phyloP scores from a whole-genome alignment of 1,140 invertebrate genomes.

The Apocrypta bakeri region DNA sequence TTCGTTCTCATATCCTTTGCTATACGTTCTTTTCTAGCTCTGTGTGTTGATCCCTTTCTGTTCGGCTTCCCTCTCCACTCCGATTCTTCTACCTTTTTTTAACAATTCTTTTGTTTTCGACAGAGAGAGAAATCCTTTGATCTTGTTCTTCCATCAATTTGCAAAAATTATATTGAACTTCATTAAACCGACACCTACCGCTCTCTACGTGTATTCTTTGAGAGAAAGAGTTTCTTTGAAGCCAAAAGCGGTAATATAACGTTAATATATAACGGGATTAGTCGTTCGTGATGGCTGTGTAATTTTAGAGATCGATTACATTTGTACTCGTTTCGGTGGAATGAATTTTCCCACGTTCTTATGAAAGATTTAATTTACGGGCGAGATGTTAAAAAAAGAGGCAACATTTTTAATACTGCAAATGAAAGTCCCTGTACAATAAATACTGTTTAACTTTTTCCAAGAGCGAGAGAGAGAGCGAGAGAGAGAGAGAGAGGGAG shows the following conservation, averaged over 20 bases:
- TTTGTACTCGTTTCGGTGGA: neutral
- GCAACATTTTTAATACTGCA: conserved; percentile 42
- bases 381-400: neutral
- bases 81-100: neutral
- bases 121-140: conserved; percentile 22
- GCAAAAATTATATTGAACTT: conserved; percentile 41
- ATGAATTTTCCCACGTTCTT: conserved; percentile 1
- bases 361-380: neutral
- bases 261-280: conserved; percentile 7
- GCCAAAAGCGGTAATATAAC: neutral
- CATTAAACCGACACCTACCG: neutral
- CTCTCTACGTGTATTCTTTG: neutral
- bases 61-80: neutral
- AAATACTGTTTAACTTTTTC: conserved; percentile 19
- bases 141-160: conserved; percentile 43
- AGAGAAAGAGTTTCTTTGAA: conserved; percentile 15
- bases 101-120: neutral
- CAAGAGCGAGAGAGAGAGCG: conserved; percentile 16
- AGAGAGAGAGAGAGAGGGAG: neutral
- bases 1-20: conserved; percentile 31
- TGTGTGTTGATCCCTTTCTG: neutral
- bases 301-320: neutral
- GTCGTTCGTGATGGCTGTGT: neutral
- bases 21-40: neutral
- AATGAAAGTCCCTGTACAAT: too few species aligned